These are phyloP conservation scores for Phyto melanocephala DNA, from an alignment of 2,888 invertebrate species.

Conservation along the genomic window DNA sequence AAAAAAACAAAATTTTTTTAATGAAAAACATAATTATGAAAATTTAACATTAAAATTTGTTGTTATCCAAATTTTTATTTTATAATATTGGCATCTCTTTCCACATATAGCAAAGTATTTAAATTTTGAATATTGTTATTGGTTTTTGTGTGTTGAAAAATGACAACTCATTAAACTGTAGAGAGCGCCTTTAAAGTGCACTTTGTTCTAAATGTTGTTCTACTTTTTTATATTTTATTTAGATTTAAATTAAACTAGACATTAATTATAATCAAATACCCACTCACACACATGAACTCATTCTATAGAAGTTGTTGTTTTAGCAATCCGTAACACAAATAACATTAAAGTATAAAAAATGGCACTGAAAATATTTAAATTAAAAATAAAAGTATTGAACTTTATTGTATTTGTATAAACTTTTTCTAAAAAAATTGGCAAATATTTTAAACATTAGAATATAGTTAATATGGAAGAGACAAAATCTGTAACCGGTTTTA, in stretches of 20 bases:
- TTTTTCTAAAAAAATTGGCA: too few relatives aligned
- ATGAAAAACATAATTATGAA: too few relatives aligned
- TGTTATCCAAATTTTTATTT: too few relatives aligned
- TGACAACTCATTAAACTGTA: constrained; percentile 4
- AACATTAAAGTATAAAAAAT: background rate
- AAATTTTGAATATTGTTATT: background rate
- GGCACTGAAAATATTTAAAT: constrained; percentile 5
- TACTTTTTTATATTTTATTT: background rate
- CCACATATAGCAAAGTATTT: background rate
- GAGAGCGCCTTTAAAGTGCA: constrained; percentile 31
- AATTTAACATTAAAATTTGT: too few relatives aligned
- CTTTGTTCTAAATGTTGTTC: constrained; percentile 28
- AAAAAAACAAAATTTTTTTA: too few relatives aligned
- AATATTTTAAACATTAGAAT: too few relatives aligned
- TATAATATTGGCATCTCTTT: background rate
- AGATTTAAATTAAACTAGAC: constrained; percentile 36
- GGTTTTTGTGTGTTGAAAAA: background rate
- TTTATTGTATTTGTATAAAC: too few relatives aligned
- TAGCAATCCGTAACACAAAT: background rate
- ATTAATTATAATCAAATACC: constrained; percentile 15
- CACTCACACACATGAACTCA: background rate
- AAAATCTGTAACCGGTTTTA: too few relatives aligned
- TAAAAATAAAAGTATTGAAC: background rate
- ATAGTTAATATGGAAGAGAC: too few relatives aligned
- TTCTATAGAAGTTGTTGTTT: background rate